Conservation (phyloP, 2,888 invertebrate genomes). For the Drosophila mimetica region DNA sequence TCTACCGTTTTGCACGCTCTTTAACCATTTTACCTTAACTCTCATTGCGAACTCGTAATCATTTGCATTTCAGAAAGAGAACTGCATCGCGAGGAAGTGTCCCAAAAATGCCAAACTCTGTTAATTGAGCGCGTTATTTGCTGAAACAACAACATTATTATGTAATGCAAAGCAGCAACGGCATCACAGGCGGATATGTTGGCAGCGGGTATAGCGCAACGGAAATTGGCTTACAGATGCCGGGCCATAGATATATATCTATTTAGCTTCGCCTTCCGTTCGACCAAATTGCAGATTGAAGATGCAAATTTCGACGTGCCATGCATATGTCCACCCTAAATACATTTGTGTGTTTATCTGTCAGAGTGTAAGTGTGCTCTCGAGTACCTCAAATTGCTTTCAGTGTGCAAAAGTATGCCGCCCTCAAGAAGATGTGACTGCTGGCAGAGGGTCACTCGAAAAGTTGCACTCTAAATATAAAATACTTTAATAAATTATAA, state of each 20-base stretch:
- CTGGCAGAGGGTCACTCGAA: neutral
- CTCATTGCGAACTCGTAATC: constrained; percentile 51
- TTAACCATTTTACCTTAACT: neutral
- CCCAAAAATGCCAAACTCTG: constrained; percentile 63
- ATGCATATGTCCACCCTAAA: constrained; percentile 61
- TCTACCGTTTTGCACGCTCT: neutral
- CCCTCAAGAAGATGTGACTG: constrained; percentile 5
- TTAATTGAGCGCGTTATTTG: constrained; percentile 65
- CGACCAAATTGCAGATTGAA: constrained; percentile 70
- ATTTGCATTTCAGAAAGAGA: constrained; percentile 12
- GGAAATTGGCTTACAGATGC: constrained; percentile 75
- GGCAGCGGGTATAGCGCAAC: constrained; percentile 35
- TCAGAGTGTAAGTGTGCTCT: constrained; percentile 17
- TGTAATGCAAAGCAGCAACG: constrained; percentile 9
- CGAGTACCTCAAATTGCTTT: constrained; percentile 71
- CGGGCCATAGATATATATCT: constrained; percentile 51
- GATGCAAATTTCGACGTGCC: constrained; percentile 74
- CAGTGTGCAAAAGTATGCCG: constrained; percentile 36
- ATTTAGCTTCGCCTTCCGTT: constrained; percentile 47
- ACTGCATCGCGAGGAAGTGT: constrained; percentile 61
- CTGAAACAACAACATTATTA: constrained; percentile 26
- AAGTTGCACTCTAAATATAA: neutral
- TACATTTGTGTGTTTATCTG: constrained; percentile 53
- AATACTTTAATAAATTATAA: neutral
- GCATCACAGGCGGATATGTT: constrained; percentile 50